Evolutionary conservation across 2,113 vertebrate genomes (phyloP), one percentile per base, ranked within the genome.

Genomic region (Ifrita kowaldi): DNA sequence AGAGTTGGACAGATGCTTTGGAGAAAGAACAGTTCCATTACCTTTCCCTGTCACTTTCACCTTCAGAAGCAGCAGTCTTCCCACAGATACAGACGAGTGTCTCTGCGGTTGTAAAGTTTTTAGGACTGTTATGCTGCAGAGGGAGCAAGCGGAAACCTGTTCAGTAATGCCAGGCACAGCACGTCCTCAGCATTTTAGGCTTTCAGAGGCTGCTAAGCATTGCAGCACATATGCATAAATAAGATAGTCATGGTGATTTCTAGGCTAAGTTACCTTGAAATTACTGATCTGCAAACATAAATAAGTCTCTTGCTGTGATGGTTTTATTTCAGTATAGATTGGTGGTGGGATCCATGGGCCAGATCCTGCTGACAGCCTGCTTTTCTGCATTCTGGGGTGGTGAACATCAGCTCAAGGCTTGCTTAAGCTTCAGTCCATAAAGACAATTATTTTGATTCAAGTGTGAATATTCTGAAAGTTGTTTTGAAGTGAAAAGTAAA

Each of bases 181-280:
- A 59, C 15, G 13, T 75, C 71, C 39, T 60, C 71, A 57, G 42
- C 9, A 2, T 23, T 74, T 94, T 10, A 55, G 47, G 21, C 15
- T 80, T 67, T 88, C 47, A 6, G 82, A 33, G n/a, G 30, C 75
- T 90, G 83, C 84, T 90, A 70, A 78, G 49, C 52, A 7, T 30
- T 73, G 35, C 13, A 30, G 82, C 76, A 69, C 53, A 49, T 84
- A 74, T 83, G 82, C 79, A 87, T 92, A 89, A 96, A 84, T 84
- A 90, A 94, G 93, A 95, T 93, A 91, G 89, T 90, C 89, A 93
- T n/a, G 79, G 95, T 87, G 90, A 86, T 91, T 95, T 91, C 90
- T 77, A 70, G 56, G 52, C 56, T 95, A 90, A 92, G 13, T 79
- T 95, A 93, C 91, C 91, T 84, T 95, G 89, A 95, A 97, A 95